Percentiles rank a stretch among this genome's conserved stretches.
phyloP scores from a whole-genome alignment of 2,797 vertebrate genomes.

The Sebastes oblongus region DNA sequence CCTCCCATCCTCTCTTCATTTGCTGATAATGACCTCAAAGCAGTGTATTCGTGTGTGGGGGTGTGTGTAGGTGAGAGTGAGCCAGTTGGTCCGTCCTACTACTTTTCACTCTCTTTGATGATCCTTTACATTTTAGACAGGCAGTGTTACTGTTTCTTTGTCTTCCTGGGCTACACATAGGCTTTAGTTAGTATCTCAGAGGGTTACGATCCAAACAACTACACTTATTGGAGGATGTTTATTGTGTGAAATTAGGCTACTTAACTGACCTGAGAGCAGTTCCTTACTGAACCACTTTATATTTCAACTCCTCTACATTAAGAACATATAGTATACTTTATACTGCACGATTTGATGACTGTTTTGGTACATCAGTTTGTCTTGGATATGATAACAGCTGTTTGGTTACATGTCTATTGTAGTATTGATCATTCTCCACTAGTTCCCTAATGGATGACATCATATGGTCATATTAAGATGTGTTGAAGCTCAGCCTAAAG shows the following conservation, averaged over 20 bases:
- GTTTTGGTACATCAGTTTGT: neutral
- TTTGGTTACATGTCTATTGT: neutral
- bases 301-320: neutral
- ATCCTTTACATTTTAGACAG: neutral
- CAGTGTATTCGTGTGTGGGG: neutral
- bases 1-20: conserved; percentile 49
- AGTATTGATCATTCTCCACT: neutral
- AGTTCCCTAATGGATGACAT: neutral
- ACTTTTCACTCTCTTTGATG: conserved; percentile 29
- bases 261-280: conserved; percentile 19
- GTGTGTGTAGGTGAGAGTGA: conserved; percentile 33
- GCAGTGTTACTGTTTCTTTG: conserved; percentile 24
- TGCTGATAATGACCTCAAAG: conserved; percentile 41
- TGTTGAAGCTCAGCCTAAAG: neutral
- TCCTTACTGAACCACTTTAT: neutral
- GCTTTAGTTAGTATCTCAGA: neutral
- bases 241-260: conserved; percentile 5
- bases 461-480: neutral
- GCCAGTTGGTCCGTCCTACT: conserved; percentile 28
- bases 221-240: conserved; percentile 34
- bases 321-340: neutral
- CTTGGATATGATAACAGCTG: neutral
- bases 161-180: conserved; percentile 18
- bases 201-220: conserved; percentile 12
- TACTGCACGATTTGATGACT: too few relatives aligned